Base-by-base conservation (phyloP, 35 echinoderm and acorn worm species). In the Patiria miniata region DNA sequence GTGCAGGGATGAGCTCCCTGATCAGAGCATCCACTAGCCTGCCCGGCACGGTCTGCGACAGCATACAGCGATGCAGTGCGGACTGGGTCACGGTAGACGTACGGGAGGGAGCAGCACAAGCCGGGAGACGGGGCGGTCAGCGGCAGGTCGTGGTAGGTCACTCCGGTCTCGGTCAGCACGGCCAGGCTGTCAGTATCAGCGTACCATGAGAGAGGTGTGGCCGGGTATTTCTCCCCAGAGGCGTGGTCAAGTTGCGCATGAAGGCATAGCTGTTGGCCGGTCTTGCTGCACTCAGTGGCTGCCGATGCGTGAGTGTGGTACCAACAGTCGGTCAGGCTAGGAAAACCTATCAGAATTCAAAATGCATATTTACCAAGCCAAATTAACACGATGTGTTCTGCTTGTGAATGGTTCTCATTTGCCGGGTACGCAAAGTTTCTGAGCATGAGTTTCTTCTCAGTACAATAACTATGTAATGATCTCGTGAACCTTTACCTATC, bases 261-360 rank as follows among this genome's bases (percentile, higher is more conserved):
- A 32, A 32, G 26, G 34, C 65, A 73, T 18, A 73, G 65, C 14
- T 73, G 65, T 73, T 73, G 26, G 65, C 61, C 61, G 61, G 61
- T 23, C 1, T 23, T 30, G 19, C 28, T 17, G 34, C 61, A 69
- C 61, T 69, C 61, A 30, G 22, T 12, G 2, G 61, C 19, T 12
- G 61, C 61, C 34, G 26, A 69, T 7, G 6, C 1, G 28, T 69
- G 61, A 26, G 61, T 32, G 4, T 12, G 42, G 42, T 47, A 47
- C 42, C 42, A 12, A 47, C 42, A 47, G 42, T 47, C 42, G 12
- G 42, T 47, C 12, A 6, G 42, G 42, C 42, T 47, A 47, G n/a
- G n/a, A n/a, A n/a, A n/a, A n/a, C n/a, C n/a, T n/a, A n/a, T n/a
- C n/a, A n/a, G n/a, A n/a, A n/a, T n/a, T n/a, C n/a, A n/a, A n/a